Conservation (phyloP, 2,113 vertebrate species). For the Lagopus leucura region DNA sequence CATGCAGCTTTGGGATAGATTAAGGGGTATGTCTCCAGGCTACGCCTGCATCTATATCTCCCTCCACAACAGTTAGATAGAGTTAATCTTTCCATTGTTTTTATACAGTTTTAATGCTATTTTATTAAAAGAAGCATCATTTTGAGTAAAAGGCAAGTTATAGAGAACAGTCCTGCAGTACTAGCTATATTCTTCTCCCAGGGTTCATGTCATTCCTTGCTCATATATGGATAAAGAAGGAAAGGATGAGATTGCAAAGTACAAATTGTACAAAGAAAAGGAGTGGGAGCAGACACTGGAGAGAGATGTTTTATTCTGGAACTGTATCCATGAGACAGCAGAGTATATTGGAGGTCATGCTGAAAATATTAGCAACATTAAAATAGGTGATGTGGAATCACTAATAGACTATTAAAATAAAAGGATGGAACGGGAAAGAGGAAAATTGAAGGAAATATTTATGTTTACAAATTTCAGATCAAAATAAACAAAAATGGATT, state of each 20-base stretch:
- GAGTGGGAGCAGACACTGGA: neutral
- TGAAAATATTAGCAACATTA: neutral
- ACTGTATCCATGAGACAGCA: neutral
- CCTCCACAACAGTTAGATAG: neutral
- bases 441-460: neutral
- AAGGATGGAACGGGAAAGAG: neutral
- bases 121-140: neutral
- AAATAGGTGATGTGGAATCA: neutral
- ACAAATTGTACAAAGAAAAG: neutral
- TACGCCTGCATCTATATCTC: neutral
- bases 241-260: neutral
- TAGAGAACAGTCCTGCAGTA: neutral
- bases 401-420: neutral
- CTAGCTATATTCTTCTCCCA: neutral
- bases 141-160: neutral
- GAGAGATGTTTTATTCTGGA: neutral
- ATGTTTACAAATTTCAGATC: neutral
- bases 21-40: neutral
- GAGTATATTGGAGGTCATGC: neutral
- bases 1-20: fast-evolving
- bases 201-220: neutral
- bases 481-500: neutral
- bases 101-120: neutral
- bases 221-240: neutral
- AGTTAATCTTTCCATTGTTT: neutral